phyloP scores from a whole-genome alignment of 1,140 invertebrate species.

The Drosophila lowei region DNA sequence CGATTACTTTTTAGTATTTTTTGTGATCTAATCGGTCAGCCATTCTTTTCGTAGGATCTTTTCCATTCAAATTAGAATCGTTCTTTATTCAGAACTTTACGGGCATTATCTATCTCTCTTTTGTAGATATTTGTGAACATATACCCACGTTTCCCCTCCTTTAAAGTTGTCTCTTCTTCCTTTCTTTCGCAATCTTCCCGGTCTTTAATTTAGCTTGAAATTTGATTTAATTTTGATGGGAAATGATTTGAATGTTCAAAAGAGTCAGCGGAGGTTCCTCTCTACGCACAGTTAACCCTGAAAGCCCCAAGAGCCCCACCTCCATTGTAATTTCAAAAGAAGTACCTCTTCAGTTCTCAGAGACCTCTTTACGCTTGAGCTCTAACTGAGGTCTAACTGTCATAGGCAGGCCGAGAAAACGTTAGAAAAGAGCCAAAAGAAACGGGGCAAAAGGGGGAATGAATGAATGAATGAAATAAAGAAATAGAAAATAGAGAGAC shows the following conservation, averaged over 20 bases:
- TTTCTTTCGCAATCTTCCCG: background rate
- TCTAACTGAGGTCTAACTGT: conserved; percentile 47
- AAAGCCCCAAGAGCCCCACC: background rate
- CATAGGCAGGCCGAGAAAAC: conserved; percentile 12
- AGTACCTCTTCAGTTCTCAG: conserved; percentile 18
- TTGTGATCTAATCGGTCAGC: too few species aligned
- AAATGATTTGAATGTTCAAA: background rate
- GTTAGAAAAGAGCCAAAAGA: too few species aligned
- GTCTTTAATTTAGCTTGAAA: conserved; percentile 1
- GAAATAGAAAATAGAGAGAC: conserved; percentile 15
- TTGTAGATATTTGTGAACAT: too few species aligned
- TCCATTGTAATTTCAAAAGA: too few species aligned
- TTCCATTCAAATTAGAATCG: too few species aligned
- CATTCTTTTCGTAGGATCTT: too few species aligned
- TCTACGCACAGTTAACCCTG: conserved; percentile 20
- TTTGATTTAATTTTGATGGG: conserved; percentile 13
- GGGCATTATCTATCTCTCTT: too few species aligned
- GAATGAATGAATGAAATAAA: conserved; percentile 12
- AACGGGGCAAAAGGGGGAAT: background rate
- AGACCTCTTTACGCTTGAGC: conserved; percentile 11
- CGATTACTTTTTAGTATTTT: too few species aligned
- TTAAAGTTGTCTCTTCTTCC: too few species aligned
- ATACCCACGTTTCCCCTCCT: too few species aligned
- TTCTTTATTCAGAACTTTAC: too few species aligned
- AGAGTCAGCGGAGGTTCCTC: background rate